Evolutionary conservation across 2,888 invertebrate species (phyloP), one percentile per base, ranked within the genome.

Genomic region (Odontocolon sp.): DNA sequence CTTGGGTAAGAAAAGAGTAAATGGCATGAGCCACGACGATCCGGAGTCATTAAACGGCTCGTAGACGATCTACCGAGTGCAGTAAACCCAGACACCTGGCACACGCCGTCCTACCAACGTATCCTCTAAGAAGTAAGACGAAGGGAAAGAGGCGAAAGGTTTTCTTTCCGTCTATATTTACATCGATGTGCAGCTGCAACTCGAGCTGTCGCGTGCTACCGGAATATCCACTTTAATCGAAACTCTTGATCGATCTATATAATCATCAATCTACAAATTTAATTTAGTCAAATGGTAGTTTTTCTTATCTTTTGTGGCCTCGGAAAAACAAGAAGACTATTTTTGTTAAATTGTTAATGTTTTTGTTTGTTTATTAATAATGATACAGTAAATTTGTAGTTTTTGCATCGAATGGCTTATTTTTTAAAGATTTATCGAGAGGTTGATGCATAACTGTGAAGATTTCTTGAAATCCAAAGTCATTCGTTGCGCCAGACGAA

Each of bases 401-500:
- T 50, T 26, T 23, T 23, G 11, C 5, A 11, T 26, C 26, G 50
- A 26, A n/a, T n/a, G n/a, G n/a, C n/a, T n/a, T n/a, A n/a, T n/a
- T n/a, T n/a, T n/a, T n/a, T n/a, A n/a, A n/a, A n/a, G n/a, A n/a
- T n/a, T n/a, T n/a, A n/a, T n/a, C n/a, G n/a, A n/a, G n/a, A n/a
- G n/a, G n/a, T n/a, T n/a, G n/a, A n/a, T n/a, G n/a, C n/a, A n/a
- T n/a, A n/a, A n/a, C n/a, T n/a, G 40, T 56, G 6, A 45, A 74
- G 70, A 77, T 79, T 80, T 83, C 78, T 79, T 81, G 77, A 78
- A 75, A 82, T 82, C 80, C 68, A 78, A 82, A 86, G 84, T 85
- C 83, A 84, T 68, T 70, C 80, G 74, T 71, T 77, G 77, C n/a
- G 54, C 75, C 79, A 74, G 79, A 66, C 77, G 67, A 70, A 67